A percentile compares a stretch with the other conserved stretches of the same genome.
These are phyloP conservation scores for Steatornis caripensis DNA, from an alignment of 2,113 vertebrate species.

Conservation along the genomic window DNA sequence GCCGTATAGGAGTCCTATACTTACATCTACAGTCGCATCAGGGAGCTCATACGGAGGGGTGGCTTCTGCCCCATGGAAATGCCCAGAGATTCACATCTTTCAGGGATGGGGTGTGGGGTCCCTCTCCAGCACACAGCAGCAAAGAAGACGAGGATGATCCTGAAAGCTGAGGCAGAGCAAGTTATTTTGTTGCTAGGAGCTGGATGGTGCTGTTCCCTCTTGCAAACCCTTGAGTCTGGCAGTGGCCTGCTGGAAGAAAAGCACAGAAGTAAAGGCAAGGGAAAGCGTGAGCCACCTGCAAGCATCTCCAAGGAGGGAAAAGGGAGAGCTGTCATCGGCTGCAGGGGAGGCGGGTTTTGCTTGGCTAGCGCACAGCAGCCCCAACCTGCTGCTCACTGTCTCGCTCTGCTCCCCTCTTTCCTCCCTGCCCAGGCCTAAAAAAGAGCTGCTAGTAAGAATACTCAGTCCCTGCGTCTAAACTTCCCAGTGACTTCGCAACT, in stretches of 20 bases:
- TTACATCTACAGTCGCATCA: neutral
- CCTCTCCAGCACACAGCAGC: neutral
- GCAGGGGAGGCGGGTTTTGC: neutral
- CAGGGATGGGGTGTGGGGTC: neutral
- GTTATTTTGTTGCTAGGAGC: neutral
- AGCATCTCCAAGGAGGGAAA: neutral
- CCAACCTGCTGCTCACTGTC: rapidly evolving
- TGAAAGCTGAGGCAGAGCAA: neutral
- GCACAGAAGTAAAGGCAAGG: neutral
- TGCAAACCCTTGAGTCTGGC: neutral
- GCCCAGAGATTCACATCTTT: neutral
- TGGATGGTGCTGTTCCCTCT: neutral
- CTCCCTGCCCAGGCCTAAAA: neutral
- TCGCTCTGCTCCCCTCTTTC: neutral
- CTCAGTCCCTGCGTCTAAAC: neutral
- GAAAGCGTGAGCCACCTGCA: neutral
- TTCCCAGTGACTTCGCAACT: neutral
- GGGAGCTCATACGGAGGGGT: neutral
- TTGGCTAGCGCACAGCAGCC: neutral
- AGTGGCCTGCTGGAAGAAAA: neutral
- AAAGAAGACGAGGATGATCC: neutral
- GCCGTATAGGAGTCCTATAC: neutral
- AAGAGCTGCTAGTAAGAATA: neutral
- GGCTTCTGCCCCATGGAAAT: neutral
- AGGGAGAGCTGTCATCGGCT: neutral